Evolutionary conservation across 2,113 vertebrate species (phyloP).

Genomic region (Erythrocebus patas): DNA sequence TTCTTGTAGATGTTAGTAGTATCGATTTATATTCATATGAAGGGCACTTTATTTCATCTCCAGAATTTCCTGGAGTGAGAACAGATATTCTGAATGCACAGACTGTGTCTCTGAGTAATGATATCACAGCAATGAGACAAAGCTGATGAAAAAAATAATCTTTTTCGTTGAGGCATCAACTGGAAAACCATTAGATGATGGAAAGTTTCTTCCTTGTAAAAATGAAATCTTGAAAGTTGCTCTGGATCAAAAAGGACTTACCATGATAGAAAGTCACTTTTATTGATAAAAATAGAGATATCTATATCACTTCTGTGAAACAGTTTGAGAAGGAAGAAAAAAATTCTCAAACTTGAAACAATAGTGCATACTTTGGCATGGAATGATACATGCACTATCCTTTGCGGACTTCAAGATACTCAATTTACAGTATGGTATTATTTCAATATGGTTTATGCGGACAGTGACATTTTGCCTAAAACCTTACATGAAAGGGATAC

Average conservation of each 20-base stretch:
- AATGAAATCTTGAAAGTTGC: conserved; percentile 93
- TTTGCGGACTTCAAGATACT: conserved; percentile 93
- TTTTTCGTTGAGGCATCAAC: too few relatives aligned
- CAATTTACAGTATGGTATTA: conserved; percentile 94
- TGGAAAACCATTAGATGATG: too few relatives aligned
- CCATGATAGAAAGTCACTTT: conserved; percentile 92
- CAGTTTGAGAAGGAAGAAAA: conserved; percentile 91
- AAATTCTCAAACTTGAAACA: conserved; percentile 92
- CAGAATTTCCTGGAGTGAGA: conserved; percentile 93
- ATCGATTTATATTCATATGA: conserved; percentile 95
- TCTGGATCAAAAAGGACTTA: conserved; percentile 93
- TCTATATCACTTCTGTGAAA: conserved; percentile 91
- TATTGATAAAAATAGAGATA: conserved; percentile 97
- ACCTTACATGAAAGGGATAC: conserved; percentile 90
- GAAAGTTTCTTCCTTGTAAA: conserved; percentile 71
- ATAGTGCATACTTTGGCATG: conserved; percentile 95
- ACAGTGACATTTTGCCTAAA: conserved; percentile 93
- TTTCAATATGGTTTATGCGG: conserved; percentile 91
- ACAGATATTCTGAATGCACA: conserved; percentile 91
- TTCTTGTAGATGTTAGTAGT: conserved; percentile 93
- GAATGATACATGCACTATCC: conserved; percentile 92
- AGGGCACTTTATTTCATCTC: conserved; percentile 93
- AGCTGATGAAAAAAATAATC: conserved; percentile 91
- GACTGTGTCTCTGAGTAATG: conserved; percentile 92
- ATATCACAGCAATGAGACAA: conserved; percentile 93